These are phyloP conservation scores for Colostygia pectinataria DNA, from an alignment of 2,888 invertebrate genomes.

Conservation along the genomic window DNA sequence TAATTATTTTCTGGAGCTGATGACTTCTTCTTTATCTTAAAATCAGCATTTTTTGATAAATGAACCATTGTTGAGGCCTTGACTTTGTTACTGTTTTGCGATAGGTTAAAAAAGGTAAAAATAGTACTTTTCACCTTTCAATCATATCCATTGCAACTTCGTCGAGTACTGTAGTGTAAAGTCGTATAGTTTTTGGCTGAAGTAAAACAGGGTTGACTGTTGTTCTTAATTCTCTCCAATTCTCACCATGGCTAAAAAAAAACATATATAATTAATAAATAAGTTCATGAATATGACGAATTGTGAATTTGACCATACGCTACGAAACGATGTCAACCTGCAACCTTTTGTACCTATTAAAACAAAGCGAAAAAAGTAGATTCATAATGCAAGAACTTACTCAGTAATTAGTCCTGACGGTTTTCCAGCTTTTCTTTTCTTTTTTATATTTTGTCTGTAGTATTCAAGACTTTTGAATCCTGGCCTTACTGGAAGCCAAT, in stretches of 20 bases:
- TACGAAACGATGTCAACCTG: too few relatives aligned
- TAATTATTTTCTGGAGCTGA: too few relatives aligned
- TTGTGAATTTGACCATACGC: too few relatives aligned
- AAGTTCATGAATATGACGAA: too few relatives aligned
- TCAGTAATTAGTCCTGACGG: slow-evolving; percentile 42
- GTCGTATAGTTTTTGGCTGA: slow-evolving; percentile 87
- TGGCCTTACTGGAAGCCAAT: slow-evolving; percentile 51
- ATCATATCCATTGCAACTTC: slow-evolving; percentile 87
- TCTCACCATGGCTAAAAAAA: slow-evolving; percentile 86
- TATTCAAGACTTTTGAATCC: slow-evolving; percentile 55
- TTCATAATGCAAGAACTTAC: too few relatives aligned
- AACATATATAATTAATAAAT: slow-evolving; percentile 34
- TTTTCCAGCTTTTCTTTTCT: slow-evolving; percentile 26
- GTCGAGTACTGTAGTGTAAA: slow-evolving; percentile 85
- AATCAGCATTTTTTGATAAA: too few relatives aligned
- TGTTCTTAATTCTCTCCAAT: slow-evolving; percentile 89
- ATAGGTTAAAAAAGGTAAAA: background rate
- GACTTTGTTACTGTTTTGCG: too few relatives aligned
- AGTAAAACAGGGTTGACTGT: slow-evolving; percentile 90
- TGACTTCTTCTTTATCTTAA: too few relatives aligned
- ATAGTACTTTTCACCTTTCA: slow-evolving; percentile 65
- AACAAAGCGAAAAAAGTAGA: too few relatives aligned
- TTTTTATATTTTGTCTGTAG: slow-evolving; percentile 48
- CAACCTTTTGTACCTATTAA: too few relatives aligned
- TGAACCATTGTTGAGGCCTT: too few relatives aligned